Conservation (phyloP, 2,888 invertebrate genomes). For the Scaeva pyrastri region DNA sequence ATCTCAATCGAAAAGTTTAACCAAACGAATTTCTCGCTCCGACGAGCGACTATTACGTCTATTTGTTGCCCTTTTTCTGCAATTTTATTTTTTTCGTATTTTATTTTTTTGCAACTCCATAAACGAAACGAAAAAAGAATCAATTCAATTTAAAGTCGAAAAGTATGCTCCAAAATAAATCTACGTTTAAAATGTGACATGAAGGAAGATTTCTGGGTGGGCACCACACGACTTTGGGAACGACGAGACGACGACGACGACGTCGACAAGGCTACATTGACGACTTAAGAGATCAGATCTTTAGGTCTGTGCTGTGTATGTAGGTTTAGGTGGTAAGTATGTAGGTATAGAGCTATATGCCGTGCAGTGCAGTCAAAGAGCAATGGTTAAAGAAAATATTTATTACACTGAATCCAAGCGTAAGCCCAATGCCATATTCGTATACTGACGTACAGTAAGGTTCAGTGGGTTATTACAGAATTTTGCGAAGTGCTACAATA, state of each 20-base stretch:
- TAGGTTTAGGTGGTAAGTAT: not conserved
- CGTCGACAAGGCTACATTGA: constrained; percentile 48
- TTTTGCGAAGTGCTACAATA: too few relatives aligned
- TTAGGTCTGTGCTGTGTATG: constrained; percentile 13
- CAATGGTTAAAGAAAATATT: constrained; percentile 48
- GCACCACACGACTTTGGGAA: constrained; percentile 43
- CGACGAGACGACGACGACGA: constrained; percentile 31
- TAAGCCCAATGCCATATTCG: constrained; percentile 6
- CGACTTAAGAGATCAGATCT: constrained; percentile 60
- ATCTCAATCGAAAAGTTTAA: constrained; percentile 1
- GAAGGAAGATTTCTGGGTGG: constrained; percentile 71
- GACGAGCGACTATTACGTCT: not conserved
- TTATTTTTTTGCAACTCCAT: not conserved
- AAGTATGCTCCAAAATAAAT: constrained; percentile 60
- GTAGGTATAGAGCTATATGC: not conserved
- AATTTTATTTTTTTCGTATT: not conserved
- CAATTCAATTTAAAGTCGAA: constrained; percentile 43
- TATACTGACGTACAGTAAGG: not conserved
- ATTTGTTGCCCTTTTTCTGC: constrained; percentile 9
- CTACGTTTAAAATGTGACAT: constrained; percentile 55
- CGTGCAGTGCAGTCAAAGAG: constrained; percentile 28
- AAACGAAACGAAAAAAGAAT: constrained; percentile 33
- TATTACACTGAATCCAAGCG: constrained; percentile 23
- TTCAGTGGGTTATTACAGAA: constrained; percentile 16
- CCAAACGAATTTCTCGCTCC: not conserved